These are phyloP conservation scores for Ceryle rudis DNA, from an alignment of 2,797 vertebrate species.

Conservation along the genomic window DNA sequence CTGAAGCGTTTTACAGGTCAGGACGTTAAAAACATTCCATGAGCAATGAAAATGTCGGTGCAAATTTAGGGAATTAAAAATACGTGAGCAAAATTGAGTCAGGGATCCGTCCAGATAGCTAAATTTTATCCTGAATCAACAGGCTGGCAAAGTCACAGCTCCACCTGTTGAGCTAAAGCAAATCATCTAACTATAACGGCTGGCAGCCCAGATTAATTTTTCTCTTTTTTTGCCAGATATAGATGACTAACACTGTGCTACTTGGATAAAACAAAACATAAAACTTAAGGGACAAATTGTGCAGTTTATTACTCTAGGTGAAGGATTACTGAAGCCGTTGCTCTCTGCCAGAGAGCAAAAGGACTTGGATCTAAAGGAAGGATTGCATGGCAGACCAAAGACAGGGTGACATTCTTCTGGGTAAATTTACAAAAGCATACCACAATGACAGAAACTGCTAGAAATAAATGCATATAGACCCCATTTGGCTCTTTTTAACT, in stretches of 20 bases:
- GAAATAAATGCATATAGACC: background rate
- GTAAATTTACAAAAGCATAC: background rate
- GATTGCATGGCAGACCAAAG: background rate
- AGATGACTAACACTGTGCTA: background rate
- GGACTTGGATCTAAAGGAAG: background rate
- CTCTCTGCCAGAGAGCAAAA: background rate
- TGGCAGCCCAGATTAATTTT: background rate
- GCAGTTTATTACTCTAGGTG: background rate
- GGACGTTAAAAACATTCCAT: background rate
- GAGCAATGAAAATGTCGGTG: background rate
- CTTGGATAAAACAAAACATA: background rate
- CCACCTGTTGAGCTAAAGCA: constrained; percentile 67
- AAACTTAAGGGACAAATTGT: background rate
- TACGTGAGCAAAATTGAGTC: background rate
- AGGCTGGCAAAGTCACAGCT: constrained; percentile 47
- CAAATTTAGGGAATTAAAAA: background rate
- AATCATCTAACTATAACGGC: background rate
- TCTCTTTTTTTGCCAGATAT: background rate
- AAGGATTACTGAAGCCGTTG: background rate
- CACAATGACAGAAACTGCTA: background rate
- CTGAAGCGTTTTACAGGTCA: background rate
- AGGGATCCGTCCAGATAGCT: background rate
- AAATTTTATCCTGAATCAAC: constrained; percentile 9
- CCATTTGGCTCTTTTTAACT: background rate
- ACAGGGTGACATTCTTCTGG: background rate